Evolutionary conservation across 2,797 vertebrate species (phyloP).

Genomic region (Spea hammondii): DNA sequence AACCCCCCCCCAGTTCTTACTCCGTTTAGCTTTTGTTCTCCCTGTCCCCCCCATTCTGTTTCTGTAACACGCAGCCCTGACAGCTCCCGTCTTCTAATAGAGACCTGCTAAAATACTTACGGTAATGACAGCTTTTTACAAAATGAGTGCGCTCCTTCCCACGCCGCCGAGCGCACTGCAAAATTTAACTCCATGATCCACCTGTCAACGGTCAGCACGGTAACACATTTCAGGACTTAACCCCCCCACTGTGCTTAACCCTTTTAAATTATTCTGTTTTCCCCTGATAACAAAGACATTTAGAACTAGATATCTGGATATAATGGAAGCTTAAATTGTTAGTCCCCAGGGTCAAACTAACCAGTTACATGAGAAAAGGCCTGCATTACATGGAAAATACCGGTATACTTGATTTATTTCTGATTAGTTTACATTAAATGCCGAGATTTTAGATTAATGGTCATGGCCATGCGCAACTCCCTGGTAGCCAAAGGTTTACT

Average conservation of each 20-base stretch:
- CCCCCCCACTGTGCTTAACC: background rate
- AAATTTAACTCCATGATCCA: conserved; percentile 33
- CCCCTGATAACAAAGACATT: no score
- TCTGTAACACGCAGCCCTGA: conserved; percentile 55
- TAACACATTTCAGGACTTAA: background rate
- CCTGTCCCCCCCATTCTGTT: conserved; percentile 14
- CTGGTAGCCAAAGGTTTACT: no score
- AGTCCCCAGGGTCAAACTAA: no score
- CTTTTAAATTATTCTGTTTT: background rate
- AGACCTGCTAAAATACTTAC: conserved; percentile 59
- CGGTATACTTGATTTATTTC: no score
- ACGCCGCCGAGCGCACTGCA: conserved; percentile 29
- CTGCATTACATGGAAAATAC: no score
- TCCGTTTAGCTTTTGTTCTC: background rate
- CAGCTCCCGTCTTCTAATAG: conserved; percentile 56
- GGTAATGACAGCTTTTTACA: conserved; percentile 54
- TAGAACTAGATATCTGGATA: no score
- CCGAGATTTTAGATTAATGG: no score
- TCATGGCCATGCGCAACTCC: no score
- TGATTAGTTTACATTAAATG: no score
- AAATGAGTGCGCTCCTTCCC: conserved; percentile 58
- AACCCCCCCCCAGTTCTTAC: no score
- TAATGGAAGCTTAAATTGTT: no score
- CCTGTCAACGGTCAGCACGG: background rate
- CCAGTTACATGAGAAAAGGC: no score